Conservation (phyloP, 2,888 invertebrate species). For the Emmelina monodactyla region DNA sequence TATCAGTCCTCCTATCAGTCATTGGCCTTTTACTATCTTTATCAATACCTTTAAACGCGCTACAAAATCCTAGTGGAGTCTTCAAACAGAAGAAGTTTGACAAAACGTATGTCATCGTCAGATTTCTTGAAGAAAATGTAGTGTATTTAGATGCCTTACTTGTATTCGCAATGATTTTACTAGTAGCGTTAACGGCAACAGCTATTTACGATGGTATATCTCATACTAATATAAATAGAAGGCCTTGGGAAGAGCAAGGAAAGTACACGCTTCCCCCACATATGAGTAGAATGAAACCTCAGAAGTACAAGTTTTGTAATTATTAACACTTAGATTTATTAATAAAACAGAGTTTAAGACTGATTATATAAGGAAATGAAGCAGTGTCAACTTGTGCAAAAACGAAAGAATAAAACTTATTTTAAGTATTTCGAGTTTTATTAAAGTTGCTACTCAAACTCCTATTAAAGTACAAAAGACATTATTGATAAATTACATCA, state of each 20-base stretch:
- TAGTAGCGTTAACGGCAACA: conserved; percentile 20
- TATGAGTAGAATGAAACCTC: too few species aligned
- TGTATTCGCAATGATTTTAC: conserved; percentile 20
- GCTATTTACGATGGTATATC: conserved; percentile 26
- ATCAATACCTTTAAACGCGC: conserved; percentile 25
- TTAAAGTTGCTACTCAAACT: too few species aligned
- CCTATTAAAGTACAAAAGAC: too few species aligned
- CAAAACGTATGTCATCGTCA: conserved; percentile 17
- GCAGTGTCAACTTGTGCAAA: too few species aligned
- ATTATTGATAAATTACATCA: too few species aligned
- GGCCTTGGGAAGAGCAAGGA: conserved; percentile 29
- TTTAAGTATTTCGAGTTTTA: too few species aligned
- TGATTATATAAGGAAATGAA: too few species aligned
- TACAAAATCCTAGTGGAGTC: conserved; percentile 26
- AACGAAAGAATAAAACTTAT: too few species aligned
- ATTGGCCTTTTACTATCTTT: conserved; percentile 25
- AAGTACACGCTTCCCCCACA: conserved; percentile 22
- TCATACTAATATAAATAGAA: conserved; percentile 26
- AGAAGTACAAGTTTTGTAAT: too few species aligned
- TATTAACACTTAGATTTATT: too few species aligned
- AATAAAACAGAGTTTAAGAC: too few species aligned
- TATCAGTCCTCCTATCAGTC: conserved; percentile 28
- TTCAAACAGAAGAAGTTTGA: conserved; percentile 18
- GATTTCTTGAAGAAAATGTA: conserved; percentile 20
- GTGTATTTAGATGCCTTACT: conserved; percentile 25